Conservation (phyloP, 1,140 invertebrate species). For the Pogonomyrmex barbatus region DNA sequence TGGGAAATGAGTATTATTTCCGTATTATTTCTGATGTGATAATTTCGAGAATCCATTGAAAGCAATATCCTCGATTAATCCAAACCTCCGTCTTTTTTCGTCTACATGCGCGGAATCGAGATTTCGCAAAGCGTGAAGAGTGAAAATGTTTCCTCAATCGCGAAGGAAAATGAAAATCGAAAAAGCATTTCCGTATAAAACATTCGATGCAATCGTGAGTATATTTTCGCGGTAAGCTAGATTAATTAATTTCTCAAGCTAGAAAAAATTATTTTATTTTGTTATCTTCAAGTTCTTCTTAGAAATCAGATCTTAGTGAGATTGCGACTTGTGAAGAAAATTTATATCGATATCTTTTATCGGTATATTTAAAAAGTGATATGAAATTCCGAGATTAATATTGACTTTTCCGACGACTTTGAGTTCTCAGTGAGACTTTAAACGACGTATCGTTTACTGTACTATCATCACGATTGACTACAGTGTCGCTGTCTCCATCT, state of each 20-base stretch:
- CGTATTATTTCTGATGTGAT: too few relatives aligned
- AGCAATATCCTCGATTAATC: slow-evolving; percentile 4
- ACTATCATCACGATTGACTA: background rate
- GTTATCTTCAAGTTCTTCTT: background rate
- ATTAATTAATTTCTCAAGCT: background rate
- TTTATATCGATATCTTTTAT: background rate
- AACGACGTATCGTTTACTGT: background rate
- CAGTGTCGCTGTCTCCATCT: slow-evolving; percentile 44
- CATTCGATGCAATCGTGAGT: too few relatives aligned
- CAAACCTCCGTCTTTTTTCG: slow-evolving; percentile 1
- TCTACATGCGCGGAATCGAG: background rate
- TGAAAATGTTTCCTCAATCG: slow-evolving; percentile 2
- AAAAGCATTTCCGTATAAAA: background rate
- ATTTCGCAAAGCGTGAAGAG: slow-evolving; percentile 1
- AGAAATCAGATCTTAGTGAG: background rate
- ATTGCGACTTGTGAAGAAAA: background rate
- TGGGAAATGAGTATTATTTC: background rate
- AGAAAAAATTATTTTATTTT: background rate
- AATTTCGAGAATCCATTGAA: slow-evolving; percentile 9
- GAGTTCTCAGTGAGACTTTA: background rate
- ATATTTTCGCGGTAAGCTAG: background rate
- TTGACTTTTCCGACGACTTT: background rate
- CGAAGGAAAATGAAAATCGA: background rate
- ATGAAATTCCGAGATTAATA: background rate
- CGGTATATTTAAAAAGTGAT: background rate